Conservation (phyloP, 2,888 invertebrate genomes). For the Morinoia aosen region DNA sequence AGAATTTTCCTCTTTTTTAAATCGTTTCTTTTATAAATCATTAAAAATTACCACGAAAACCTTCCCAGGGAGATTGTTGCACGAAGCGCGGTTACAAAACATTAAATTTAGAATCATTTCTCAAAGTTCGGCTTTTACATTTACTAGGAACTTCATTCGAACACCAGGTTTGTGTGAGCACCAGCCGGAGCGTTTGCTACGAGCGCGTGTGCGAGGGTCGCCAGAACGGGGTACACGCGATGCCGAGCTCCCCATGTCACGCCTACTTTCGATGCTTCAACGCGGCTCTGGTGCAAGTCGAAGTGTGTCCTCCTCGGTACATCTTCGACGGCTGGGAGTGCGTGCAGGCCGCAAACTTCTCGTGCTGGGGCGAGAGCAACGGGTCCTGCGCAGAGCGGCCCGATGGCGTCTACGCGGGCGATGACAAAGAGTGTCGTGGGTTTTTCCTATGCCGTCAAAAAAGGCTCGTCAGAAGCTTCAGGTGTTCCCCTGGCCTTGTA, state of each 20-base stretch:
- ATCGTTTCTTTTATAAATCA: too few species aligned
- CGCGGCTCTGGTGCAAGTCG: conserved; percentile 62
- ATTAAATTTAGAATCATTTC: too few species aligned
- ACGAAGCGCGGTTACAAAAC: too few species aligned
- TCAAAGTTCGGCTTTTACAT: neutral
- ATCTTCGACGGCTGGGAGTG: conserved; percentile 64
- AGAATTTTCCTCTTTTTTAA: too few species aligned
- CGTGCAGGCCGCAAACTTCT: conserved; percentile 57
- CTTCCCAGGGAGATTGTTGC: too few species aligned
- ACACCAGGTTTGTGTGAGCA: conserved; percentile 55
- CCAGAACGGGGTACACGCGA: conserved; percentile 62
- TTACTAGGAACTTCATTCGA: neutral
- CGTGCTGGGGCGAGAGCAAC: conserved; percentile 63
- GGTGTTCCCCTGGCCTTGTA: conserved; percentile 59
- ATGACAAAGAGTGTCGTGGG: conserved; percentile 61
- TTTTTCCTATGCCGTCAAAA: conserved; percentile 63
- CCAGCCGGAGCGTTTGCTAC: conserved; percentile 59
- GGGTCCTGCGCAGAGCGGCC: conserved; percentile 59
- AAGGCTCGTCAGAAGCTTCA: conserved; percentile 62
- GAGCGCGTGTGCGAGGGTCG: conserved; percentile 65
- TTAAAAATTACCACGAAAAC: too few species aligned
- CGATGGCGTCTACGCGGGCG: conserved; percentile 59
- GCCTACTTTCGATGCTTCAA: conserved; percentile 65
- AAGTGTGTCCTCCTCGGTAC: conserved; percentile 60
- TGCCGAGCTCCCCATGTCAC: conserved; percentile 62